phyloP scores from a whole-genome alignment of 2,888 invertebrate species.

The Helicoverpa assulta region DNA sequence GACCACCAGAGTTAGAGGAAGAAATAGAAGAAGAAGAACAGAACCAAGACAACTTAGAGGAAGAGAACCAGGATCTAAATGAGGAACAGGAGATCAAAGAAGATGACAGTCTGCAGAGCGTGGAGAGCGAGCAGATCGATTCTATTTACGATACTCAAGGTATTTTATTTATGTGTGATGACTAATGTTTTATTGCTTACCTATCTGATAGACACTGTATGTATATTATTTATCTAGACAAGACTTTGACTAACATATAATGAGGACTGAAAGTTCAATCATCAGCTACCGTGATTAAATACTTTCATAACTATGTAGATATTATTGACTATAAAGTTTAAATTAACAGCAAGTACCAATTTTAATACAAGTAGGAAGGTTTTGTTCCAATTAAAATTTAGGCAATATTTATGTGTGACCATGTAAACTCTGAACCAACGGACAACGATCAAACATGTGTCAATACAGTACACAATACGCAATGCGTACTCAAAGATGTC shows the following conservation, averaged over 20 bases:
- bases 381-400: background rate
- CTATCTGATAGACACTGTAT: background rate
- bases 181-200: background rate
- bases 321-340: no score
- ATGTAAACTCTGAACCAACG: slow-evolving; percentile 24
- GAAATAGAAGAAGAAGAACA: slow-evolving; percentile 64
- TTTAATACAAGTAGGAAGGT: background rate
- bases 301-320: no score
- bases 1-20: slow-evolving; percentile 49
- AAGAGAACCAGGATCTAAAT: slow-evolving; percentile 56
- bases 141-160: slow-evolving; percentile 89
- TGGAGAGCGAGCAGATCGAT: slow-evolving; percentile 93
- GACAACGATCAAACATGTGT: slow-evolving; percentile 54
- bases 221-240: no score
- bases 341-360: no score
- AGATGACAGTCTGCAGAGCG: slow-evolving; percentile 91
- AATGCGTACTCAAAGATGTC: slow-evolving; percentile 56
- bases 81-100: slow-evolving; percentile 37
- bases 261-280: no score
- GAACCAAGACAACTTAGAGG: slow-evolving; percentile 59
- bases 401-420: background rate
- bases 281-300: no score
- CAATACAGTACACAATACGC: slow-evolving; percentile 62
- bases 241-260: no score
- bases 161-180: slow-evolving; percentile 30